Evolutionary conservation across 2,797 vertebrate genomes (phyloP), one percentile per base, ranked within the genome.

Genomic region (Tamandua tetradactyla): DNA sequence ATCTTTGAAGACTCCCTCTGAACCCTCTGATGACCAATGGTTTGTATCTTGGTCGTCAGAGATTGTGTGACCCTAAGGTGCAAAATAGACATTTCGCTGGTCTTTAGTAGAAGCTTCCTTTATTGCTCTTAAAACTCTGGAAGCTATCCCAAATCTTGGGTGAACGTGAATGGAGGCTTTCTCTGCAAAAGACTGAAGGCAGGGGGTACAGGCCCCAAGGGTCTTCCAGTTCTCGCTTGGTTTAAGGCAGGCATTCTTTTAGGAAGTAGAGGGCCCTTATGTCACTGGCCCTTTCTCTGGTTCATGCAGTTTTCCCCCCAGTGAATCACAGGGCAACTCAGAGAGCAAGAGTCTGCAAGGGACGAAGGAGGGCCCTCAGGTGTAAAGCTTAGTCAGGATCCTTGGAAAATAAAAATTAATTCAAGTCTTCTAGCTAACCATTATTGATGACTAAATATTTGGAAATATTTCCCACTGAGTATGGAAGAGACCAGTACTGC

Each of bases 261-360:
- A 62, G 52, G 80, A 94, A 74, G 42, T 69, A 68, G 71, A 80
- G 25, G 11, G 32, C n/a, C 22, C 14, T 64, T 64, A 2, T 32
- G 44, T 85, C 79, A 57, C 62, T 52, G n/a, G 74, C 79, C 83
- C 78, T 89, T 78, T 95, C 37, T 88, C 52, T 69, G 37, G 22
- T 80, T 96, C 64, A 55, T 32, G 55, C 30, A 9, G 1, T 87
- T 94, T 81, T 72, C 74, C 35, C 66, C 44, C 52, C n/a, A 84
- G 30, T 72, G 68, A 87, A 37, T 82, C 27, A 37, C 42, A 93
- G 69, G 57, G 9, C 42, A 90, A 25, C 42, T 55, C 55, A 64
- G 79, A 82, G 14, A 91, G 42, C 74, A 90, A 64, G 82, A 81
- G 69, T 66, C 49, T 52, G 27, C 68, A 59, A 37, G 32, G n/a